Evolutionary conservation across 1,140 invertebrate genomes (phyloP).

Genomic region (Platyscapa corneri): DNA sequence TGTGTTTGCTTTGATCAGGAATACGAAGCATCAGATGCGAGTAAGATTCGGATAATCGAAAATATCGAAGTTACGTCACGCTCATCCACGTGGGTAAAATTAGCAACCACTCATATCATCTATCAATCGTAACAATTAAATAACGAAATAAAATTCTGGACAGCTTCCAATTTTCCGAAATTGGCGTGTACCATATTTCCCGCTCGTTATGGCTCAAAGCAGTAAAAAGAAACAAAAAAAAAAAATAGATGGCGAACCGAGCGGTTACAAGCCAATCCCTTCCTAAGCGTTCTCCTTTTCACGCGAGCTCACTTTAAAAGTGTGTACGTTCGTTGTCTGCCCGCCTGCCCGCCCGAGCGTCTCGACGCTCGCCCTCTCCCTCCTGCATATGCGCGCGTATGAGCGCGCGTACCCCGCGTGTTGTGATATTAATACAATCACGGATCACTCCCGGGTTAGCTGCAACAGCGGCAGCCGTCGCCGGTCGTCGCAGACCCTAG

Average conservation of each 20-base stretch:
- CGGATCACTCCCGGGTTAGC: slow-evolving; percentile 71
- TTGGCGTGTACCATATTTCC: slow-evolving; percentile 49
- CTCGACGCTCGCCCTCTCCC: not conserved
- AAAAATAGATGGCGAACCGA: not conserved
- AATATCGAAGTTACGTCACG: not conserved
- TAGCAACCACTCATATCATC: not conserved
- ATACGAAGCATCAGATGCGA: too few relatives aligned
- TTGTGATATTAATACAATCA: slow-evolving; percentile 76
- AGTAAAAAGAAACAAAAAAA: slow-evolving; percentile 28
- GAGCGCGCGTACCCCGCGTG: slow-evolving; percentile 69
- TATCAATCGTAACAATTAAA: slow-evolving; percentile 25
- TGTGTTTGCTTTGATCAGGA: too few relatives aligned
- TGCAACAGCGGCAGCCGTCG: slow-evolving; percentile 57
- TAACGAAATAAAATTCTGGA: slow-evolving; percentile 14
- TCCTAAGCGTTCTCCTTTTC: not conserved
- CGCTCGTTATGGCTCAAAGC: slow-evolving; percentile 25
- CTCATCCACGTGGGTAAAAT: not conserved
- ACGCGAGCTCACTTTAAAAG: slow-evolving; percentile 22
- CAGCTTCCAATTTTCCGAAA: slow-evolving; percentile 11
- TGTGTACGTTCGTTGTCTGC: slow-evolving; percentile 27
- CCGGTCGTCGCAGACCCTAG: slow-evolving; percentile 72
- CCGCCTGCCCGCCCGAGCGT: not conserved
- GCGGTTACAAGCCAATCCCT: not conserved
- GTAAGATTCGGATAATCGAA: not conserved
- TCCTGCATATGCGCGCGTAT: slow-evolving; percentile 60